Conservation (phyloP, 2,113 vertebrate species). For the Anarhynchus alexandrinus region DNA sequence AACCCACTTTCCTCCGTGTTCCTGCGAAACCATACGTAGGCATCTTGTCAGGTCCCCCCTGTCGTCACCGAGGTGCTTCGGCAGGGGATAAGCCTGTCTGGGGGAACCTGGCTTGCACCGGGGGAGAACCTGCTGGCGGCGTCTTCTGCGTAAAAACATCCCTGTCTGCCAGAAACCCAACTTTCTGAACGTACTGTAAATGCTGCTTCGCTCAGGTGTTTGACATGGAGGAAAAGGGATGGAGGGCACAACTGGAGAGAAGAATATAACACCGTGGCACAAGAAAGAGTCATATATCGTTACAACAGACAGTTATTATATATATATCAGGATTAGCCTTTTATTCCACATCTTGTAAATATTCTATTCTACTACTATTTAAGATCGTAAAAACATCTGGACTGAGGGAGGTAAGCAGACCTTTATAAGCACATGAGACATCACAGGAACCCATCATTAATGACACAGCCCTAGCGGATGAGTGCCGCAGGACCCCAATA, state of each 20-base stretch:
- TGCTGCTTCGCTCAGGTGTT: background rate
- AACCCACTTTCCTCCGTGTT: too few relatives aligned
- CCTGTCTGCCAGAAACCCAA: background rate
- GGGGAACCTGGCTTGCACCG: background rate
- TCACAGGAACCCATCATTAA: background rate
- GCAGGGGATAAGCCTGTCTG: background rate
- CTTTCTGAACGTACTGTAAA: background rate
- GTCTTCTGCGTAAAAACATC: background rate
- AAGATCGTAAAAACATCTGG: background rate
- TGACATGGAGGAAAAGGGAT: background rate
- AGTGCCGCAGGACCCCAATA: background rate
- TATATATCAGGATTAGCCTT: background rate
- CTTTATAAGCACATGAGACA: background rate
- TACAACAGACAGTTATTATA: background rate
- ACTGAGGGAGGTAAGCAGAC: too few relatives aligned
- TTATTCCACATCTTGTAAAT: background rate
- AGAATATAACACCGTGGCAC: accelerated
- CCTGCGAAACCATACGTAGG: accelerated
- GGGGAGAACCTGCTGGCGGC: background rate
- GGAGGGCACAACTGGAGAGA: background rate
- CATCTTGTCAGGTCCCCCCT: background rate
- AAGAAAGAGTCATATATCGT: background rate
- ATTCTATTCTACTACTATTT: background rate
- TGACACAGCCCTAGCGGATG: background rate
- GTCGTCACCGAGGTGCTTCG: background rate